phyloP scores from a whole-genome alignment of 2,888 invertebrate species.

The Antheraea yamamai region DNA sequence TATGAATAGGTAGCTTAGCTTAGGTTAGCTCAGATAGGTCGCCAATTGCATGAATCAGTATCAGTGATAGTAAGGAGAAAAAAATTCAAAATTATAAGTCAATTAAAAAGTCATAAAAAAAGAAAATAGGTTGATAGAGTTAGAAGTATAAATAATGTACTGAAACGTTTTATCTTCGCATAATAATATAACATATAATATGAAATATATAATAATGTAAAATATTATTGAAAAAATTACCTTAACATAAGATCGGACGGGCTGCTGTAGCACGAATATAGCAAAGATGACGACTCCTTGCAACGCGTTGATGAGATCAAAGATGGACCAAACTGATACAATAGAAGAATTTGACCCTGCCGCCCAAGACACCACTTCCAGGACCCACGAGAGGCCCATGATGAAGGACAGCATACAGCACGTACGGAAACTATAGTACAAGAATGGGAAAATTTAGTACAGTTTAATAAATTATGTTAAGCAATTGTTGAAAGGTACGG shows the following conservation, averaged over 20 bases:
- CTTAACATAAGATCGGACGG: slow-evolving; percentile 68
- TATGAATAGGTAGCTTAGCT: no score
- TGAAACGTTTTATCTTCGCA: no score
- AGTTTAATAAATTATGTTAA: background rate
- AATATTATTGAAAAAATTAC: slow-evolving; percentile 35
- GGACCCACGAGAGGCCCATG: slow-evolving; percentile 87
- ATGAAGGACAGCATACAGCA: slow-evolving; percentile 84
- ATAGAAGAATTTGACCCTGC: slow-evolving; percentile 76
- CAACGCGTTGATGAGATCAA: slow-evolving; percentile 86
- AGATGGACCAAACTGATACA: slow-evolving; percentile 82
- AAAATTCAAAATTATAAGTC: no score
- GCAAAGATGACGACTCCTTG: slow-evolving; percentile 86
- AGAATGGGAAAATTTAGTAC: background rate
- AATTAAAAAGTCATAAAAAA: no score
- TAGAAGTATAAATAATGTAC: no score
- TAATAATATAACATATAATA: no score
- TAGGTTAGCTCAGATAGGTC: no score
- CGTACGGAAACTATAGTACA: slow-evolving; percentile 75
- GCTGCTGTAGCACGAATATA: slow-evolving; percentile 82
- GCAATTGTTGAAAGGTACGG: background rate
- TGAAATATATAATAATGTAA: background rate
- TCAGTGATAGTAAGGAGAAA: no score
- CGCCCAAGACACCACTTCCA: slow-evolving; percentile 86
- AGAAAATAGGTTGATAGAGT: no score
- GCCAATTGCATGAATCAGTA: no score